These are phyloP conservation scores for Silurus asotus DNA, from an alignment of 2,113 vertebrate species.

Conservation along the genomic window DNA sequence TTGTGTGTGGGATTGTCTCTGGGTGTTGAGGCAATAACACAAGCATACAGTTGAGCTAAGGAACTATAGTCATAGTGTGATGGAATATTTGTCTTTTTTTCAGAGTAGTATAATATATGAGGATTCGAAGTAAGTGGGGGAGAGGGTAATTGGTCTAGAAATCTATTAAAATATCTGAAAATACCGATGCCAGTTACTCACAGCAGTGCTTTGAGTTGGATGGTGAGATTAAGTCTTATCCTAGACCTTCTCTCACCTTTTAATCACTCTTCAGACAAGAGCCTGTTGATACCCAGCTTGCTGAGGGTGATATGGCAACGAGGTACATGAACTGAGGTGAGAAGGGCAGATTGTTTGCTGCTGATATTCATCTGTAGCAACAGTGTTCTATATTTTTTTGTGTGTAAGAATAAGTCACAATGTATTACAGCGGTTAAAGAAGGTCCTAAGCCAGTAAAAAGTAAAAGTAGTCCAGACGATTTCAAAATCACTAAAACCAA, in stretches of 20 bases:
- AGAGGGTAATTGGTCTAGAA: not conserved
- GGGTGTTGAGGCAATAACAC: too few relatives aligned
- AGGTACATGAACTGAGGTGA: not conserved
- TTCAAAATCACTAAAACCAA: not conserved
- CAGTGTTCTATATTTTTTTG: not conserved
- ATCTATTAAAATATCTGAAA: not conserved
- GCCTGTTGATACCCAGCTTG: not conserved
- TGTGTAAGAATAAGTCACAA: not conserved
- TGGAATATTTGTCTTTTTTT: not conserved
- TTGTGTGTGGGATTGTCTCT: too few relatives aligned
- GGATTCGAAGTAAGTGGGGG: not conserved
- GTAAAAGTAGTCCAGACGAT: not conserved
- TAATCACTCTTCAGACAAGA: not conserved
- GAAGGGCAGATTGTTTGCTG: not conserved
- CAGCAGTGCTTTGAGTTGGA: not conserved
- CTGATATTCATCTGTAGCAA: not conserved
- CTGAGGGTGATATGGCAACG: not conserved
- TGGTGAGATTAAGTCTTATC: not conserved
- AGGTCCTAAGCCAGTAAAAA: not conserved
- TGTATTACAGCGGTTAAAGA: not conserved
- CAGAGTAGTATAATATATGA: not conserved
- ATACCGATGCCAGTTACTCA: not conserved
- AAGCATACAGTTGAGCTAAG: not conserved
- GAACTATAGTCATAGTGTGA: not conserved
- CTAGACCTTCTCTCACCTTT: not conserved